Base-by-base conservation (phyloP, 2,797 vertebrate species). In the Clamator glandarius region DNA sequence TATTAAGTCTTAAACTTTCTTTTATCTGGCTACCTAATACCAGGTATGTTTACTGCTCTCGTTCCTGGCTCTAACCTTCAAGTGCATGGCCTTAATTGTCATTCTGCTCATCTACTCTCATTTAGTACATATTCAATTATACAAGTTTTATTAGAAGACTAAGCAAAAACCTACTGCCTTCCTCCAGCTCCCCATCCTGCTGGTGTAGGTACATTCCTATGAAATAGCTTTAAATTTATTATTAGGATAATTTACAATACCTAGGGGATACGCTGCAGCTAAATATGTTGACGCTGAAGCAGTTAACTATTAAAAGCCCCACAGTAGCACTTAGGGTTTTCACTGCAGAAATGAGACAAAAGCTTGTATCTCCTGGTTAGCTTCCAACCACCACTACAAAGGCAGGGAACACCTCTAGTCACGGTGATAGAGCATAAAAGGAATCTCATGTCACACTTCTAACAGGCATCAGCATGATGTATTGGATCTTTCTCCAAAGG, bases 1-100 rank as follows among this genome's bases (percentile, higher is more conserved):
- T 93, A 93, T 92, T 70, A 92, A 91, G 88, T 91, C 88, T 95
- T 96, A 96, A 97, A 95, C 83, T 58, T 82, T 52, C 84, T 91
- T 51, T 63, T 93, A 79, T 88, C 92, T 89, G 78, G 51, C 68
- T 64, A 93, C 77, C 92, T 89, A 95, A 87, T 31, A 89, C 29
- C 69, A 70, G 70, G 59, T 91, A 85, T 66, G 76, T 96, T 94
- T 95, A 92, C 92, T 95, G 90, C 73, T 36, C 25, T 88, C 8
- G 2, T 31, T 75, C 50, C 83, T 72, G 19, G 15, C 59, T 95
- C 95, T 80, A 79, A 94, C 69, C 64, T 50, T 69, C 48, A 75
- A 79, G 39, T 33, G 48, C 50, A 59, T 48, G 91, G 55, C 58
- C 59, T 69, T 35, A 42, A 35, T 63, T 73, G 73, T 76, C 91